Base-by-base conservation (phyloP, 2,113 vertebrate genomes). In the Rissa tridactyla region DNA sequence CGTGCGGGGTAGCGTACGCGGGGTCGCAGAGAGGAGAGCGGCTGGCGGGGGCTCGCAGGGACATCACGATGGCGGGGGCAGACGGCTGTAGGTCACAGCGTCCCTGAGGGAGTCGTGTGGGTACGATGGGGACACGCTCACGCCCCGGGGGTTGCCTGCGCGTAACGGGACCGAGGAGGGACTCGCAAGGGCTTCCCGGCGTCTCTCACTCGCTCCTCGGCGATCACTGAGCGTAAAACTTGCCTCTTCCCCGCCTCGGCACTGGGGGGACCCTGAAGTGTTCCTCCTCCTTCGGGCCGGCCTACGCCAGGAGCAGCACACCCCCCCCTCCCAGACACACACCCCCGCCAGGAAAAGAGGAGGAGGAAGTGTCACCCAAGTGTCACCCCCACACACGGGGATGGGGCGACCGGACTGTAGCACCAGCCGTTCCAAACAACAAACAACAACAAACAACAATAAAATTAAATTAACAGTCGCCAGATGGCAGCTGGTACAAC, bases 401-500 rank as follows among this genome's bases (percentile, higher is more conserved):
- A 79, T 3, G 27, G 47, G 82, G 60, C 38, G 55, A 87, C 57
- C 54, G 72, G 72, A 47, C 77, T 42, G 76, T 68, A 93, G 94
- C 93, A 85, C 66, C 90, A 79, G 90, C 73, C 89, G 86, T 82
- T 94, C 95, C 79, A 94, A 92, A 94, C 90, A 90, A 89, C 95
- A 40, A 34, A 14, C 57, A 60, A 13, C 57, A 93, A 71, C 38
- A 82, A 89, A 77, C 17, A 86, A 81, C 86, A 97, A 93, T 88
- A 97, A 83, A 90, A 84, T 88, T 65, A 90, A 98, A 82, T 75
- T 90, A 96, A 64, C 97, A 97, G 97, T 98, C 97, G 96, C 97
- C 98, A 98, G 98, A 98, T 98, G 98, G 98, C 98, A 95, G 97
- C 97, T 96, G 97, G 96, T 94, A 83, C 97, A 97, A 96, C 95